Base-by-base conservation (phyloP, 53 echinoderm and acorn worm genomes). In the Temnopleurus reevesii region DNA sequence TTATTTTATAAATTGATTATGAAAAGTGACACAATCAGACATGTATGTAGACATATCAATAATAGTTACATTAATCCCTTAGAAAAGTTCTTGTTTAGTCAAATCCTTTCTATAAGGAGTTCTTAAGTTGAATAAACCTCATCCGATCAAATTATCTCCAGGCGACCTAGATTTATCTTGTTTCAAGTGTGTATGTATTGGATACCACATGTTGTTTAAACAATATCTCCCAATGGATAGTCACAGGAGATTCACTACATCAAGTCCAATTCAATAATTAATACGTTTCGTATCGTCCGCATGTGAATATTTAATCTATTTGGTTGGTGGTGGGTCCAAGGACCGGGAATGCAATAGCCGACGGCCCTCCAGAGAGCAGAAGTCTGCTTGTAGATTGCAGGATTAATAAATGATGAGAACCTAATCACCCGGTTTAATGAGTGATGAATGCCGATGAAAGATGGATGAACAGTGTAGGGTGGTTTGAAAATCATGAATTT, bases 221-320 rank as follows among this genome's bases (percentile, higher is more conserved):
- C 63, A 31, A 30, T 4, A 5, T 63, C 12, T 63, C 63, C 63
- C 63, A 33, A 33, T 12, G 34, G 63, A 63, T 63, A 12, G 4
- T 17, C 3, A 63, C 4, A 12, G 33, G 34, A 63, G 34, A 63
- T 34, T 18, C 63, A 34, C 63, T 63, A 12, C 63, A 63, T 5
- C 17, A 34, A 30, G 15, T 63, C 63, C 33, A 63, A 33, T 63
- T 63, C 63, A 63, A 63, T 63, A 63, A 63, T 63, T 63, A 63
- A 63, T 63, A 63, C 1, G 63, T 18, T 63, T 63, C 63, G 31
- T 63, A 63, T 63, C n/a, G 34, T 63, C 63, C 63, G 29, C 63
- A 33, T 31, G 63, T 63, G 63, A 63, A 63, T 63, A 63, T 63
- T 63, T 63, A 63, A 63, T 63, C 63, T 15, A 30, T 63, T 5